These are phyloP conservation scores for Chloroceryle inda DNA, from an alignment of 2,797 vertebrate species.

Conservation along the genomic window DNA sequence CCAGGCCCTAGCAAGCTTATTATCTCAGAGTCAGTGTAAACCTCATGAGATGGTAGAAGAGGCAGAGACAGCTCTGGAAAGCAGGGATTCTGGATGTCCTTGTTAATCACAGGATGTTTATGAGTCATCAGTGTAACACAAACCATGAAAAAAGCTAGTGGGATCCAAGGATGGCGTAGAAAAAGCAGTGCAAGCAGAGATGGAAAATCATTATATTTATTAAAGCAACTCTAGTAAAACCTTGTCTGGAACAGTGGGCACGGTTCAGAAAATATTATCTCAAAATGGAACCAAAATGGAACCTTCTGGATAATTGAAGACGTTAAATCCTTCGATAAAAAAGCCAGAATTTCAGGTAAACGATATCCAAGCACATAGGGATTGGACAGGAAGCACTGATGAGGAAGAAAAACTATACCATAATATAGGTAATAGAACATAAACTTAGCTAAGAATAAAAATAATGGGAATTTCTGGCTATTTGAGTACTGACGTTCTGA, in stretches of 20 bases:
- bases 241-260: background rate
- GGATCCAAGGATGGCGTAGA: background rate
- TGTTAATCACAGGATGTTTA: background rate
- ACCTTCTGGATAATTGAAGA: background rate
- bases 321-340: background rate
- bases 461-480: background rate
- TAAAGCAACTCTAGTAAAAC: background rate
- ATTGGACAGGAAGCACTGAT: background rate
- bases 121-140: background rate
- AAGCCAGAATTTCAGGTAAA: background rate
- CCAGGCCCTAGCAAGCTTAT: background rate
- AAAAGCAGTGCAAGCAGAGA: background rate
- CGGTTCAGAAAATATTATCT: background rate
- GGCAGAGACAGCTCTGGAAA: background rate
- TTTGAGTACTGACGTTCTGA: background rate
- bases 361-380: fast-evolving
- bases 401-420: background rate
- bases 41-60: background rate
- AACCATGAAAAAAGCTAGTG: background rate
- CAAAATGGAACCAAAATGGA: background rate
- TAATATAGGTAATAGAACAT: background rate
- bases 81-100: background rate
- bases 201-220: background rate
- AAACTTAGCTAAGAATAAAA: background rate
- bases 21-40: background rate